These are phyloP conservation scores for Arenaria interpres DNA, from an alignment of 2,113 vertebrate genomes.

Conservation along the genomic window DNA sequence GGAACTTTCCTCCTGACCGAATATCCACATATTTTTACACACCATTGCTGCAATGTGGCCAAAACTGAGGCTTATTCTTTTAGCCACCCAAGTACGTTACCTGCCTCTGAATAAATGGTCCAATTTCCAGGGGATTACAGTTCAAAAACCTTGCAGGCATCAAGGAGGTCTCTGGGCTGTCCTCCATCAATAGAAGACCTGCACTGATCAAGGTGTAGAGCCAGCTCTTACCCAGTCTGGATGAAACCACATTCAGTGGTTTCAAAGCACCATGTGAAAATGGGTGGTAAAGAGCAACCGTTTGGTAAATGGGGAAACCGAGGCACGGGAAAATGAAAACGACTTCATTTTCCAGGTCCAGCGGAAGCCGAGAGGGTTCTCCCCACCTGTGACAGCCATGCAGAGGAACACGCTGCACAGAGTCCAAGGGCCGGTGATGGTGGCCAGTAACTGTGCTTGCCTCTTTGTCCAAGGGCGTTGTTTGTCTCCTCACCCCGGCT, in stretches of 20 bases:
- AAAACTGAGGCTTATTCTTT: not conserved
- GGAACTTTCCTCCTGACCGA: not conserved
- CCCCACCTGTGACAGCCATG: not conserved
- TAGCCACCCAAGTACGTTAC: not conserved
- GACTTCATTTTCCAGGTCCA: not conserved
- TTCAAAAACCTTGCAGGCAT: not conserved
- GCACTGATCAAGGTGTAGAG: rapidly evolving
- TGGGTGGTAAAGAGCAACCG: not conserved
- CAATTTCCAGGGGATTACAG: not conserved
- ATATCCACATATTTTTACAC: not conserved
- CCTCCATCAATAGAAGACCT: not conserved
- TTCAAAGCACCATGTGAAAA: not conserved
- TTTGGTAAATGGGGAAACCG: not conserved
- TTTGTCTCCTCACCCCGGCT: not conserved
- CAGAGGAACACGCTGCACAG: not conserved
- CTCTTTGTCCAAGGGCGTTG: not conserved
- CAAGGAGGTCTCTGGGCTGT: not conserved
- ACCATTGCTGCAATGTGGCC: not conserved
- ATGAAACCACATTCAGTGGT: not conserved
- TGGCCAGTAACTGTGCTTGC: not conserved
- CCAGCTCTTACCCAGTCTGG: not conserved
- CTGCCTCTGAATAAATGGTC: not conserved
- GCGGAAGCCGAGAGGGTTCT: not conserved
- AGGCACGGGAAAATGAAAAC: not conserved
- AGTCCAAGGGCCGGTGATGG: not conserved